Conservation (phyloP, 1,140 invertebrate genomes). For the Micrasema longulum region DNA sequence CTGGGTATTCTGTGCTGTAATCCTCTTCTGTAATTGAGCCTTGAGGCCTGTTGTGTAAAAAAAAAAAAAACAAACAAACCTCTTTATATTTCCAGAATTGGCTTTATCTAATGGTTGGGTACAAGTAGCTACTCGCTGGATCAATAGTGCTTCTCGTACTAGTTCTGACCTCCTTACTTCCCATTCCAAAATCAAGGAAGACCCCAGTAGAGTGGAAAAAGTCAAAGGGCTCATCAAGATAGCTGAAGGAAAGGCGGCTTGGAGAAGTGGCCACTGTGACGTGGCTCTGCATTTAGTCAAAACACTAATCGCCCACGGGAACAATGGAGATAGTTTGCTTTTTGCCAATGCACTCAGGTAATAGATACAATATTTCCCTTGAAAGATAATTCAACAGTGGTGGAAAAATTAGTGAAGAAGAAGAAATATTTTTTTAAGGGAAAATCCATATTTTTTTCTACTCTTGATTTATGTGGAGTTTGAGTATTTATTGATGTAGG, state of each 20-base stretch:
- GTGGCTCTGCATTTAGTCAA: slow-evolving; percentile 50
- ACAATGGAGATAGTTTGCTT: slow-evolving; percentile 25
- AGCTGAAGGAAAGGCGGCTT: slow-evolving; percentile 42
- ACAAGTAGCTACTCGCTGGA: slow-evolving; percentile 41
- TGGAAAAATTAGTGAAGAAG: too few species aligned
- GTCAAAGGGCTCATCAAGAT: slow-evolving; percentile 27
- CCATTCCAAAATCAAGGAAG: not conserved
- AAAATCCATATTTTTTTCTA: too few species aligned
- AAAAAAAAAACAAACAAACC: too few species aligned
- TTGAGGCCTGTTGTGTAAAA: too few species aligned
- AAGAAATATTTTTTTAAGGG: too few species aligned
- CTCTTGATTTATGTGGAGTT: too few species aligned
- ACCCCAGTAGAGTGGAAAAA: not conserved
- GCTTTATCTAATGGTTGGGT: slow-evolving; percentile 36
- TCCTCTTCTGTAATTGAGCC: too few species aligned
- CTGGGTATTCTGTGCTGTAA: too few species aligned
- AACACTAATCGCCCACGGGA: slow-evolving; percentile 35
- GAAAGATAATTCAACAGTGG: too few species aligned
- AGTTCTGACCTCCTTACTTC: slow-evolving; percentile 49
- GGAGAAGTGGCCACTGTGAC: slow-evolving; percentile 46
- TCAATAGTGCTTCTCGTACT: slow-evolving; percentile 36
- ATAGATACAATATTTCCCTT: too few species aligned
- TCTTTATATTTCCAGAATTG: slow-evolving; percentile 58
- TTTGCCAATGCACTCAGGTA: slow-evolving; percentile 46
- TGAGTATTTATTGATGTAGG: too few species aligned